Base-by-base conservation (phyloP, 2,888 invertebrate genomes). In the Metalampra italica region DNA sequence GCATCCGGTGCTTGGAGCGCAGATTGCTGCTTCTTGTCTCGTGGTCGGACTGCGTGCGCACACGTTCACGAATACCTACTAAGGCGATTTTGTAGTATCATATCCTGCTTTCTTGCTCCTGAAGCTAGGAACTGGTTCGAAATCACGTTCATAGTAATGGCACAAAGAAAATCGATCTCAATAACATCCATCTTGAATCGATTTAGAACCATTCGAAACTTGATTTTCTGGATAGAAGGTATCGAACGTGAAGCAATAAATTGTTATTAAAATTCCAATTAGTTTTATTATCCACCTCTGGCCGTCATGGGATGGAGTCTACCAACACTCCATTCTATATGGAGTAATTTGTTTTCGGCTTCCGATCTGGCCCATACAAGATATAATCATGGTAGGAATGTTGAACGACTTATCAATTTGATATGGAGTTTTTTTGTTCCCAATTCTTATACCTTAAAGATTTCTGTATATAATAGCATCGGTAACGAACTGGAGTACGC, bases 271-370 rank as follows among this genome's bases (percentile, higher is more conserved):
- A 64, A 71, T 68, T 67, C 58, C 58, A 56, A 68, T 55, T 53
- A 55, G 52, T 56, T 59, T 59, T 56, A 68, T 68, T 62, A 60
- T 64, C 55, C 51, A 52, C 62, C 56, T 54, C 55, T 56, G 50
- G 49, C 53, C 59, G 55, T 57, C 55, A 51, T 53, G 57, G 62
- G 56, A 48, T 59, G 62, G 64, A 56, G 57, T 65, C 60, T 64
- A 55, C 59, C 54, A 49, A 62, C 61, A 59, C 60, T 52, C 52
- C 47, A 50, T 50, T 57, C 66, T 60, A 64, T 62, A 68, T 69
- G 68, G 64, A 70, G 69, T 71, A 77, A 79, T 80, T 79, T 78
- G 67, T 78, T 77, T 79, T 76, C 68, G 74, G 77, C 77, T 81
- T 74, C 78, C 69, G 74, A 74, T 70, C 65, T 64, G 63, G 53